Percentiles rank a stretch among this genome's conserved stretches.
These are phyloP conservation scores for Bothrops jararaca DNA, from an alignment of 2,113 vertebrate species.

Conservation along the genomic window DNA sequence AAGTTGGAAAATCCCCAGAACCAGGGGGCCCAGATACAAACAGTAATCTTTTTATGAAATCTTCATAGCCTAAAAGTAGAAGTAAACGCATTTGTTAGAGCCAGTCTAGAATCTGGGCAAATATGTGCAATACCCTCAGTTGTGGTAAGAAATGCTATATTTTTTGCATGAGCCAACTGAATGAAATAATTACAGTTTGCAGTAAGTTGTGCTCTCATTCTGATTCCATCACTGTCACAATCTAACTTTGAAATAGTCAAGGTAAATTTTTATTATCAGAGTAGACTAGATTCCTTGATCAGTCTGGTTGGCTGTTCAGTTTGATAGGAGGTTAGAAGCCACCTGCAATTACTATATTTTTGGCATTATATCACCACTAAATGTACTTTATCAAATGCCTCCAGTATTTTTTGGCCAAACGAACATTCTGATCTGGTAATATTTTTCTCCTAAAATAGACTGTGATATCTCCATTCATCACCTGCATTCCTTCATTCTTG, in stretches of 20 bases:
- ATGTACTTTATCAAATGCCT: constrained; percentile 30
- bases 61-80: constrained; percentile 30
- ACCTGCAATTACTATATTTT: not conserved
- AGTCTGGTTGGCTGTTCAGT: constrained; percentile 6
- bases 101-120: constrained; percentile 24
- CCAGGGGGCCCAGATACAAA: not conserved
- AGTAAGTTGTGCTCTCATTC: constrained; percentile 29
- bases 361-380: not conserved
- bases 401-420: constrained; percentile 17
- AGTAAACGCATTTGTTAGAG: constrained; percentile 35
- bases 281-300: not conserved
- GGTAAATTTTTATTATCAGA: not conserved
- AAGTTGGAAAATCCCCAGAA: not conserved
- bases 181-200: constrained; percentile 25
- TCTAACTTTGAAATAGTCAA: constrained; percentile 30
- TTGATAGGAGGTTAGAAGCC: not conserved
- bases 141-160: constrained; percentile 37
- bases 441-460: constrained; percentile 34
- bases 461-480: constrained; percentile 25
- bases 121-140: constrained; percentile 46
- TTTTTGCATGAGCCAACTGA: constrained; percentile 25
- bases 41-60: constrained; percentile 39
- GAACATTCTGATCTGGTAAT: constrained; percentile 17
- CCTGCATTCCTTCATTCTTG: constrained; percentile 56
- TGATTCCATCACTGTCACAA: constrained; percentile 6